Percentiles rank a stretch among this genome's conserved stretches.
phyloP scores from a whole-genome alignment of 2,888 invertebrate species.

The Rutpela maculata region DNA sequence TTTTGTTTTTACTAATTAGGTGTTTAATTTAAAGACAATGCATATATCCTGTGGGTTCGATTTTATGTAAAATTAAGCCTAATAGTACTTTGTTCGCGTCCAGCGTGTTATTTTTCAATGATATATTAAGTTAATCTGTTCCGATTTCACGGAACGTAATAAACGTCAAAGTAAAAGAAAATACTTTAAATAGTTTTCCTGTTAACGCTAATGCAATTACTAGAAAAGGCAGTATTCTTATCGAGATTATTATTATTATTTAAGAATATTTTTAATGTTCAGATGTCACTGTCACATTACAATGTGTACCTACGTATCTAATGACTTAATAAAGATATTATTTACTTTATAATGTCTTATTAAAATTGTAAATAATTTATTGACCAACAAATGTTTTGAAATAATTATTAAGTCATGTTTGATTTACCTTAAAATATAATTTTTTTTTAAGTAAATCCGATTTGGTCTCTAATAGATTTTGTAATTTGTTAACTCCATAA shows the following conservation, averaged over 20 bases:
- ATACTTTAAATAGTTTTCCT: constrained; percentile 40
- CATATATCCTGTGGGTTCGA: not conserved
- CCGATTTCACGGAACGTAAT: constrained; percentile 46
- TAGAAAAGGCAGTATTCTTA: not conserved
- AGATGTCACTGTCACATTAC: too few species aligned
- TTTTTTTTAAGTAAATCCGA: too few species aligned
- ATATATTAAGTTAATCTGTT: not conserved
- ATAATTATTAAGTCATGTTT: too few species aligned
- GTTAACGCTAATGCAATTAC: constrained; percentile 18
- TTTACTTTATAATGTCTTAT: too few species aligned
- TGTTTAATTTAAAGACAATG: not conserved
- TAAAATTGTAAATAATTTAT: too few species aligned
- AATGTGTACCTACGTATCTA: too few species aligned
- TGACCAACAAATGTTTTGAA: too few species aligned
- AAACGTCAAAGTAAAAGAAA: constrained; percentile 47
- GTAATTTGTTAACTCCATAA: too few species aligned
- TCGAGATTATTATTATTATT: not conserved
- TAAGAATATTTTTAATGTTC: too few species aligned
- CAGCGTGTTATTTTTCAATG: not conserved
- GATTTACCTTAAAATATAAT: too few species aligned
- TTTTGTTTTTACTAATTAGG: constrained; percentile 19
- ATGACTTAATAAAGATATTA: too few species aligned
- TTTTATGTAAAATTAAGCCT: not conserved
- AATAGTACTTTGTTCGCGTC: not conserved
- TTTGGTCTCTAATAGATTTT: too few species aligned